phyloP scores from a whole-genome alignment of 2,797 vertebrate genomes.

The Chelon auratus region DNA sequence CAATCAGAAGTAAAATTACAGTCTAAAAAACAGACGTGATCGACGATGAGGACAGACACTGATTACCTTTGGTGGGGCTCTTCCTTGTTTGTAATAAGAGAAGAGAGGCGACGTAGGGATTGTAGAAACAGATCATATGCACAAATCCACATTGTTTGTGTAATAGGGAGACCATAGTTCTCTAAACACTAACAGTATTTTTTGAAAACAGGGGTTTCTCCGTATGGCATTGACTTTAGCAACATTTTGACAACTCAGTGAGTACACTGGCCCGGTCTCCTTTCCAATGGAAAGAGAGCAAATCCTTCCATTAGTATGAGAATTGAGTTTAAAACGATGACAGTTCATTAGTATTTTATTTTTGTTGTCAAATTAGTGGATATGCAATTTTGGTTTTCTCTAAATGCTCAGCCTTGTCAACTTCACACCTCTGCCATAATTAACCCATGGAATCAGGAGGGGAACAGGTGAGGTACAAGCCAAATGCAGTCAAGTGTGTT shows the following conservation, averaged over 20 bases:
- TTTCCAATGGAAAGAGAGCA: background rate
- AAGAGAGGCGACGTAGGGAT: too few relatives aligned
- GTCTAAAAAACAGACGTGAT: background rate
- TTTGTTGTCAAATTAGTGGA: background rate
- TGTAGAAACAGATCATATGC: too few relatives aligned
- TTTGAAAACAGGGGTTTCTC: background rate
- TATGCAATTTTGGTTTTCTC: constrained; percentile 14
- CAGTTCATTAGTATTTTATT: background rate
- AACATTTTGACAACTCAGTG: background rate
- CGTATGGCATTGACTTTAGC: background rate
- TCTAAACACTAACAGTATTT: too few relatives aligned
- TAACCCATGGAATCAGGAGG: constrained; percentile 11
- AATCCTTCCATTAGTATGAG: background rate
- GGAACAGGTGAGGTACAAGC: constrained; percentile 40
- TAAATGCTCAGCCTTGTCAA: background rate
- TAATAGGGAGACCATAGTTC: too few relatives aligned
- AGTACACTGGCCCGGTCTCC: background rate
- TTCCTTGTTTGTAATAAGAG: too few relatives aligned
- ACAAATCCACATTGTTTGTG: too few relatives aligned
- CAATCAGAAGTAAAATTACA: background rate
- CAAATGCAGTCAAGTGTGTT: constrained; percentile 22
- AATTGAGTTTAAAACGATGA: background rate
- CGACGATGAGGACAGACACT: too few relatives aligned
- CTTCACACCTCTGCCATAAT: constrained; percentile 2
- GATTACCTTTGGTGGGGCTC: too few relatives aligned